Conservation (phyloP, 2,888 invertebrate species). For the Craniophora ligustri region DNA sequence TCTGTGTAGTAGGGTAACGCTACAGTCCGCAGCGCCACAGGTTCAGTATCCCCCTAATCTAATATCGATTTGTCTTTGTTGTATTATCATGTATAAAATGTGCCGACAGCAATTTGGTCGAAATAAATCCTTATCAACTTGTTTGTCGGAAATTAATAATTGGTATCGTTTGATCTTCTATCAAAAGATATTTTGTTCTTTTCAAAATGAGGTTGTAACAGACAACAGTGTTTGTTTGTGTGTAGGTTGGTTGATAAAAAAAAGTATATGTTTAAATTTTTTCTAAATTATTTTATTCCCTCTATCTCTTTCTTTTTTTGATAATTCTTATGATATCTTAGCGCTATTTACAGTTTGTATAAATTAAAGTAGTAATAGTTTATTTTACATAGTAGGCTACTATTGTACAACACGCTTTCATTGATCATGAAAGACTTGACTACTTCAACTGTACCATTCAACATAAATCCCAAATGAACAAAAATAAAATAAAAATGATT, state of each 20-base stretch:
- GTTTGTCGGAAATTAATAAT: slow-evolving; percentile 16
- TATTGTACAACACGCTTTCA: slow-evolving; percentile 85
- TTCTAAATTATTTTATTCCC: slow-evolving; percentile 84
- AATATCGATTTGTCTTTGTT: slow-evolving; percentile 3
- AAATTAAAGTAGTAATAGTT: slow-evolving; percentile 86
- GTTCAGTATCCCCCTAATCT: background rate
- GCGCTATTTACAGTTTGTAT: slow-evolving; percentile 87
- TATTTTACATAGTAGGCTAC: slow-evolving; percentile 83
- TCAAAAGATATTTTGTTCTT: background rate
- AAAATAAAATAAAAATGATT: slow-evolving; percentile 55
- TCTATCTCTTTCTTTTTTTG: slow-evolving; percentile 86
- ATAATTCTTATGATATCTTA: slow-evolving; percentile 85
- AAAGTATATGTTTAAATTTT: slow-evolving; percentile 67
- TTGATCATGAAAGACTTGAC: slow-evolving; percentile 79
- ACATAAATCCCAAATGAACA: slow-evolving; percentile 54
- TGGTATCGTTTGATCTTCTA: slow-evolving; percentile 11
- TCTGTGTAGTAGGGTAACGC: no score
- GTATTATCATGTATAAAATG: slow-evolving; percentile 9
- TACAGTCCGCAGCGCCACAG: no score
- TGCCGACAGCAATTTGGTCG: background rate
- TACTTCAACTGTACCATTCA: slow-evolving; percentile 64
- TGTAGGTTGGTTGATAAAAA: slow-evolving; percentile 50
- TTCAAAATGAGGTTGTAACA: background rate
- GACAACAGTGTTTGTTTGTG: background rate
- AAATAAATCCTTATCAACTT: slow-evolving; percentile 8